phyloP scores from a whole-genome alignment of 2,797 vertebrate genomes.

The Spinus olivaceus region DNA sequence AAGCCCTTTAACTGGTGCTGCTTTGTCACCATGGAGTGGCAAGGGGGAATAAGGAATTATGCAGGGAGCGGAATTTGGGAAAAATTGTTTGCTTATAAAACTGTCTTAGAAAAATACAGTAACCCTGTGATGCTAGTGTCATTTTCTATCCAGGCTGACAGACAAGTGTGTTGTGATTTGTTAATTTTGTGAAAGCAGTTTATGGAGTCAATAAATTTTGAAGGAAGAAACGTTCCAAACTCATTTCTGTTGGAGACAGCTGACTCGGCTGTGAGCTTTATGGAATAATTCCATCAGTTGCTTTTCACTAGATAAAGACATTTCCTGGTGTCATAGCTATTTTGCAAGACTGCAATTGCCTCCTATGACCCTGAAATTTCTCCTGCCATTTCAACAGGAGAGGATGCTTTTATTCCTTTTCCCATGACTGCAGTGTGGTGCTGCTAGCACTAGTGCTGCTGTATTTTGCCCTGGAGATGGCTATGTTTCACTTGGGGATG shows the following conservation, averaged over 20 bases:
- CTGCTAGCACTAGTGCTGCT: not conserved
- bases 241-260: not conserved
- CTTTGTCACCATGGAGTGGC: not conserved
- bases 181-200: not conserved
- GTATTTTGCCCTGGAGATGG: not conserved
- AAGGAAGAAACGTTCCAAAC: not conserved
- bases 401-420: not conserved
- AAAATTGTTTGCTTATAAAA: not conserved
- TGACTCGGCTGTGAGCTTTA: not conserved
- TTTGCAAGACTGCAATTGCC: not conserved
- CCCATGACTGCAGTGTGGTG: not conserved
- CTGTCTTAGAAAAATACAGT: not conserved
- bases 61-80: not conserved
- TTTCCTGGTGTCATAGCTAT: not conserved
- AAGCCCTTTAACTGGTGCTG: not conserved
- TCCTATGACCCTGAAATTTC: not conserved
- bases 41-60: not conserved
- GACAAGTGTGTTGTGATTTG: not conserved
- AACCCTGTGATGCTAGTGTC: not conserved
- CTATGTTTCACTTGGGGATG: not conserved
- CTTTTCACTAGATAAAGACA: not conserved
- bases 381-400: not conserved
- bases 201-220: not conserved
- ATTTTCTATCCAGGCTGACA: not conserved
- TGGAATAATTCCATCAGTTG: not conserved